These are phyloP conservation scores for Centropus bengalensis DNA, from an alignment of 2,113 vertebrate species.

Conservation along the genomic window DNA sequence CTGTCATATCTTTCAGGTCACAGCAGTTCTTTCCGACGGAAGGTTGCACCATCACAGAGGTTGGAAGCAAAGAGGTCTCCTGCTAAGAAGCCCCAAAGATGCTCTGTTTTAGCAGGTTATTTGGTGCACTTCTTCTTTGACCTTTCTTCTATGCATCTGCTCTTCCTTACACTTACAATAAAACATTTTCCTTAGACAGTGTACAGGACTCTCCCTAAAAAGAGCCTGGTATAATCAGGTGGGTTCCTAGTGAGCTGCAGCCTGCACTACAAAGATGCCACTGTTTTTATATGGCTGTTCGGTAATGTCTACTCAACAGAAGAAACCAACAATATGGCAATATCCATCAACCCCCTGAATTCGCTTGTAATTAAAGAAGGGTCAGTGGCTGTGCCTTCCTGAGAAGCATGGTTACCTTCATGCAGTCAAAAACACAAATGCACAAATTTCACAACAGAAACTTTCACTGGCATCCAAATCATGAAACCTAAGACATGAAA, in stretches of 20 bases:
- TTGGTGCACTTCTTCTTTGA: slow-evolving; percentile 67
- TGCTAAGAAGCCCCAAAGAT: slow-evolving; percentile 58
- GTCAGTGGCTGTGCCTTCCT: slow-evolving; percentile 15
- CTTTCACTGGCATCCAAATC: slow-evolving; percentile 4
- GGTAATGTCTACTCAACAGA: slow-evolving; percentile 34
- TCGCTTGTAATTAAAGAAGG: slow-evolving; percentile 65
- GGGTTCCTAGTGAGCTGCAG: slow-evolving; percentile 46
- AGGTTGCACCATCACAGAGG: slow-evolving; percentile 33
- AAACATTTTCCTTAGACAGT: slow-evolving; percentile 75
- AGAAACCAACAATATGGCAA: slow-evolving; percentile 21
- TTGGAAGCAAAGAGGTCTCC: slow-evolving; percentile 49
- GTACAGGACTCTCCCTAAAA: slow-evolving; percentile 50
- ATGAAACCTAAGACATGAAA: slow-evolving; percentile 3
- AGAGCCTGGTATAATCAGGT: slow-evolving; percentile 71
- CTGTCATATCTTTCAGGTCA: background rate
- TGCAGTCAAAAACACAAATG: slow-evolving; percentile 41
- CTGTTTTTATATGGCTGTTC: slow-evolving; percentile 43
- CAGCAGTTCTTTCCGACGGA: slow-evolving; percentile 23
- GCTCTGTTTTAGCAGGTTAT: slow-evolving; percentile 60
- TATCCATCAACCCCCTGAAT: slow-evolving; percentile 34
- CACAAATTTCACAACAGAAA: slow-evolving; percentile 45
- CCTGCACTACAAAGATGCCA: slow-evolving; percentile 65
- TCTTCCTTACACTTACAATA: slow-evolving; percentile 68
- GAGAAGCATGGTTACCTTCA: slow-evolving; percentile 26
- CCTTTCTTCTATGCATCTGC: slow-evolving; percentile 57